Evolutionary conservation across 2,797 vertebrate species (phyloP), one percentile per base, ranked within the genome.

Genomic region (Crenichthys baileyi): DNA sequence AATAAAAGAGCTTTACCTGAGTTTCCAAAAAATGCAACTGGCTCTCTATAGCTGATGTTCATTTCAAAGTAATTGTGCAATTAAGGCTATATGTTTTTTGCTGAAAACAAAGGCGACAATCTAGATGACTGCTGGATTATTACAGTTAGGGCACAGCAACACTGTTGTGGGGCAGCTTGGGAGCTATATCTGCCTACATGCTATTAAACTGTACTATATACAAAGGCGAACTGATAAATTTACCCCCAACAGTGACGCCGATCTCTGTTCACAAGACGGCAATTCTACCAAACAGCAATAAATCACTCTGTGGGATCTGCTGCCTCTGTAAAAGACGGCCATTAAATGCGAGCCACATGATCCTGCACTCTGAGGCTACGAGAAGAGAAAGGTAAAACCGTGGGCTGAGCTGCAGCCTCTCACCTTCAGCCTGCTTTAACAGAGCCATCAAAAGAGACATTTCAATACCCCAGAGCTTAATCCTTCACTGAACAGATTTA

Each of bases 261-360:
- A 36, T 67, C 26, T 83, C 60, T 22, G 53, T 81, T 81, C 51
- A 58, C 67, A 73, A 5, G 22, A 11, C 58, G 29, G 68, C 24
- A 81, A 51, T 88, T 82, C 22, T 70, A 78, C 75, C 63, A 75
- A 80, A 76, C 22, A 75, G 73, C 68, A 53, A 79, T 70, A 89
- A 86, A 83, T 89, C 78, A 79, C 61, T 68, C 74, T 75, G 78
- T 60, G 77, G 18, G 58, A 80, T 79, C 31, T 79, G 75, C 58
- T 78, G 53, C 60, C 46, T 76, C 82, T 79, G 82, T 76, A 76
- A 51, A 70, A 48, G 63, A 72, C 3, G 13, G 61, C 50, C 20
- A 71, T 89, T 86, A 90, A 88, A 90, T 80, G 70, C 75, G 76
- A 82, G 76, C 81, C 67, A 79, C 79, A 83, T 56, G 73, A 90